Base-by-base conservation (phyloP, 2,113 vertebrate species). In the Hylia prasina region DNA sequence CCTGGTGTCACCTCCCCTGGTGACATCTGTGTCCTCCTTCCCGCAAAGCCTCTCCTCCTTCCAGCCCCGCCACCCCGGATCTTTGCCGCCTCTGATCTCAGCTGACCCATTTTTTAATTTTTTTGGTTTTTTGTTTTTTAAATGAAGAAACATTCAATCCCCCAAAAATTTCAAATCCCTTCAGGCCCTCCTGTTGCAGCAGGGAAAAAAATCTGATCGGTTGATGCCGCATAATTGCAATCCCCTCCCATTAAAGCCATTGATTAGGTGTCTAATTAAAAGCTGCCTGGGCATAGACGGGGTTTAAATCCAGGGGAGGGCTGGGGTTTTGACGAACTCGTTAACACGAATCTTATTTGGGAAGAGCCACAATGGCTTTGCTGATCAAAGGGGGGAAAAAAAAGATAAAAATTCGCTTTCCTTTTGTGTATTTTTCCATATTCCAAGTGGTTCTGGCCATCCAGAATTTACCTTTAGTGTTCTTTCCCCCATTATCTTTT, bases 251-350 rank as follows among this genome's bases (percentile, higher is more conserved):
- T 61, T 87, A 45, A 47, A 82, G 42, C 9, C 23, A 77, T 94
- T 70, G 87, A 97, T 89, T 94, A 94, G 69, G 50, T 44, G 78
- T 39, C 94, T 89, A 57, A 85, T 93, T 91, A 95, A 85, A 82
- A 82, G 87, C 75, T 76, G 81, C n/a, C 45, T 19, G 68, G 66
- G 23, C 76, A 50, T 20, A 17, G 66, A 23, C 72, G 81, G 28
- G 40, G 57, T 72, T 89, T 65, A 76, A 71, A 87, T 85, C 25
- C 2, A 89, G 66, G 35, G 45, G 16, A 90, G 50, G 45, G 48
- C 30, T 35, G 61, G 57, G 84, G 47, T 72, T 93, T 79, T 79
- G 81, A 91, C 80, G 84, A 82, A 69, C 84, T 94, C 82, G 31
- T 94, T 80, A 77, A 91, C 28, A 77, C 33, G 54, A 39, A 68